Conservation (phyloP, 2,797 vertebrate genomes). For the Nannoperca obscura region DNA sequence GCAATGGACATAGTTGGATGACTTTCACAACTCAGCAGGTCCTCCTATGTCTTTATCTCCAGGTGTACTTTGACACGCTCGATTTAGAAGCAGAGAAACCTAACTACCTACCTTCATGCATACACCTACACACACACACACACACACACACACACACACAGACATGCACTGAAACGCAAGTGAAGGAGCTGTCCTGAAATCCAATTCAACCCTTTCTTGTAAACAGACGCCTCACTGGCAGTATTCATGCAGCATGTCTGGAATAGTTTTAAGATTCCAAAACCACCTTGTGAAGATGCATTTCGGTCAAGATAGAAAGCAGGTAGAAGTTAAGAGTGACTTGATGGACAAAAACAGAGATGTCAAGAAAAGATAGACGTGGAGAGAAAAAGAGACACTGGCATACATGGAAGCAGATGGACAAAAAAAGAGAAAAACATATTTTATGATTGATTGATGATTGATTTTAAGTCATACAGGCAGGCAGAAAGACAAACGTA, state of each 20-base stretch:
- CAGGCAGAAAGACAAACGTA: conserved; percentile 30
- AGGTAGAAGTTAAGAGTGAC: conserved; percentile 25
- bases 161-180: conserved; percentile 28
- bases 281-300: conserved; percentile 38
- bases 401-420: conserved; percentile 38
- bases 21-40: conserved; percentile 72
- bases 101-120: conserved; percentile 39
- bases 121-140: conserved; percentile 4
- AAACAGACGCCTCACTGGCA: conserved; percentile 40
- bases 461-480: conserved; percentile 6
- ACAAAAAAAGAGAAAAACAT: conserved; percentile 23
- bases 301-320: conserved; percentile 37
- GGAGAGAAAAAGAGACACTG: background rate
- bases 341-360: conserved; percentile 27
- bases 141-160: conserved; percentile 10
- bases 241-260: conserved; percentile 49
- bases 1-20: conserved; percentile 65
- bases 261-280: conserved; percentile 57
- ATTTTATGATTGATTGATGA: too few species aligned
- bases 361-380: conserved; percentile 29
- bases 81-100: conserved; percentile 70
- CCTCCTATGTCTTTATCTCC: conserved; percentile 63
- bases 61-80: conserved; percentile 73
- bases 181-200: conserved; percentile 52
- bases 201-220: conserved; percentile 47